Evolutionary conservation across 2,113 vertebrate genomes (phyloP), one percentile per base, ranked within the genome.

Genomic region (Petromus typicus): DNA sequence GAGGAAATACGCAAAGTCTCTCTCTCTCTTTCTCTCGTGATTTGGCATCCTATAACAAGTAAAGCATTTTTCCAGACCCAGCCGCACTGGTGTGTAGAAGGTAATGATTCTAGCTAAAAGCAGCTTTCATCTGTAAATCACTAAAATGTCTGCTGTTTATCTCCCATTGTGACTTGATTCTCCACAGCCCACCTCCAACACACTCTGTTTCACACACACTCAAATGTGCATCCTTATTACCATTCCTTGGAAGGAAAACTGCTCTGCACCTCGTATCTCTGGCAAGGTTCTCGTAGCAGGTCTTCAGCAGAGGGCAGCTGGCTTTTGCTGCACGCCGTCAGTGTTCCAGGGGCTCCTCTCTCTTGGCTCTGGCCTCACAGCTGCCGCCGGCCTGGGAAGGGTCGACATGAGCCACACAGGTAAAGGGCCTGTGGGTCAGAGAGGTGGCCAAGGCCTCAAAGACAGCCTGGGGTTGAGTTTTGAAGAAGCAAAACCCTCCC

Each of bases 51-150:
- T 73, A 2, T 34, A 25, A 89, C 97, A 83, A 97, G 91, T 91
- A 92, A 86, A 96, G 67, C 96, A 63, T 89, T 97, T 96, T 98
- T 98, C 94, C 97, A 98, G 97, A 85, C 94, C 95, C 96, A 97
- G 81, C 94, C 87, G 56, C 93, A 90, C 63, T n/a, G 75, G 97
- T 96, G 71, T 87, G 34, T 92, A 97, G 92, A 92, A 96, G 95
- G 91, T n/a, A 79, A 95, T 71, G 93, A 96, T 4, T 40, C 40
- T 94, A 86, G 92, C 96, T 93, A 94, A 96, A 98, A 97, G 93
- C 82, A 34, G 66, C 83, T 98, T 96, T 97, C 61, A 66, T 94
- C 93, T 96, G 89, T 66, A 88, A 96, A 95, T 91, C 93, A 89
- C 85, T 90, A 73, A 96, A 96, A 97, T 83, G 95, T 89, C 91